Evolutionary conservation across 2,888 invertebrate species (phyloP).

Genomic region (Metellina segmentata): DNA sequence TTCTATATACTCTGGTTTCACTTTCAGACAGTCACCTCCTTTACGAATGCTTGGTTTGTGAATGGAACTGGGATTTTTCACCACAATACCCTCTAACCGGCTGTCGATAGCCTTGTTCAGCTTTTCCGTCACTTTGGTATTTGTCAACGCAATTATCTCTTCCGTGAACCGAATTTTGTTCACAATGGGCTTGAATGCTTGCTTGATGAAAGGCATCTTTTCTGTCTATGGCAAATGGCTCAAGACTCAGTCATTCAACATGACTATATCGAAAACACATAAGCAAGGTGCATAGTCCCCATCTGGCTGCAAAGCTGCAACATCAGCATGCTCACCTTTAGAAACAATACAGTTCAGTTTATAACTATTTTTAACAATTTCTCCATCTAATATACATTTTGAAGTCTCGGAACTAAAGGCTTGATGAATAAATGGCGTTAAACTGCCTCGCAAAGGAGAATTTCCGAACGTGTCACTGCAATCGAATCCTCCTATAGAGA

Average conservation of each 20-base stretch:
- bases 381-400: constrained; percentile 94
- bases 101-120: constrained; percentile 91
- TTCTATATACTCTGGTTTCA: constrained; percentile 89
- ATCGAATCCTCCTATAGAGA: constrained; percentile 85
- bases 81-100: constrained; percentile 93
- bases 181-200: constrained; percentile 85
- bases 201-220: constrained; percentile 85
- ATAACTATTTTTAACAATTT: constrained; percentile 87
- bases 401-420: constrained; percentile 85
- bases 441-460: constrained; percentile 83
- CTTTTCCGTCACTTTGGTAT: constrained; percentile 86
- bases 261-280: constrained; percentile 92
- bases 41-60: constrained; percentile 91
- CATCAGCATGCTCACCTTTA: constrained; percentile 90
- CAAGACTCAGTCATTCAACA: constrained; percentile 88
- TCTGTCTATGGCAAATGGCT: constrained; percentile 87
- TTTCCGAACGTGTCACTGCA: constrained; percentile 79
- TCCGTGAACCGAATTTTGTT: constrained; percentile 87
- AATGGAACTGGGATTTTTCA: constrained; percentile 89
- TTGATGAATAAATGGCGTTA: constrained; percentile 87
- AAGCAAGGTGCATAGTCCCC: constrained; percentile 89
- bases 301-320: constrained; percentile 88
- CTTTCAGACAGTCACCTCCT: constrained; percentile 91
- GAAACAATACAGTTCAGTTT: constrained; percentile 80
- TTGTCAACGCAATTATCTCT: constrained; percentile 83